Evolutionary conservation across 2,888 invertebrate species (phyloP).

Genomic region (Cyaniris semiargus): DNA sequence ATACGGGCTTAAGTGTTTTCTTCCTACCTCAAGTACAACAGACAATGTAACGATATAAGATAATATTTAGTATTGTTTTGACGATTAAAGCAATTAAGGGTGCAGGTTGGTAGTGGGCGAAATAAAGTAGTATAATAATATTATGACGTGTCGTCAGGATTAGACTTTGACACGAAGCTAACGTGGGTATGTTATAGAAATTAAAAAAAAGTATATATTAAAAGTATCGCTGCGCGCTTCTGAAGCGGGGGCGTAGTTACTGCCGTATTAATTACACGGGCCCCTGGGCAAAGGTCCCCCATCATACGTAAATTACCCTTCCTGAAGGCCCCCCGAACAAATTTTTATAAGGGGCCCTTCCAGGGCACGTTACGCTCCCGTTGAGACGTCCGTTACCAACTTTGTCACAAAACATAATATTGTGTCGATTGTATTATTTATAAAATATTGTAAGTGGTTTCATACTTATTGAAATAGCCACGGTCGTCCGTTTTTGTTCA

Average conservation of each 20-base stretch:
- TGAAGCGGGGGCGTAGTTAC: too few relatives aligned
- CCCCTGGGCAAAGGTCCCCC: too few relatives aligned
- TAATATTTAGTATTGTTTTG: constrained; percentile 14
- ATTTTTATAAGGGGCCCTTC: too few relatives aligned
- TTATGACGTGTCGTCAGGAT: too few relatives aligned
- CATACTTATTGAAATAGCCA: not conserved
- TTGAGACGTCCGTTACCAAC: not conserved
- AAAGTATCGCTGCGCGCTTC: too few relatives aligned
- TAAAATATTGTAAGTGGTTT: not conserved
- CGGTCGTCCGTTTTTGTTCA: not conserved
- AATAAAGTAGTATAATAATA: not conserved
- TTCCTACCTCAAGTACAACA: constrained; percentile 31
- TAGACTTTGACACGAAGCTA: too few relatives aligned
- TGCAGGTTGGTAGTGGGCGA: not conserved
- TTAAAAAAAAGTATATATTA: too few relatives aligned
- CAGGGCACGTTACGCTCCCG: too few relatives aligned
- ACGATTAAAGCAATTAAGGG: not conserved
- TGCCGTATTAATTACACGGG: too few relatives aligned
- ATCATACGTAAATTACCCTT: too few relatives aligned
- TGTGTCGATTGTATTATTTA: constrained; percentile 2
- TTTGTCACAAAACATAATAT: not conserved
- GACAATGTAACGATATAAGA: constrained; percentile 23
- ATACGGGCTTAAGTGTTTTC: constrained; percentile 21
- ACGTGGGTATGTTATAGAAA: too few relatives aligned
- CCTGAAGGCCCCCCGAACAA: too few relatives aligned